Conservation (phyloP, 2,797 vertebrate genomes). For the Pampus argenteus region DNA sequence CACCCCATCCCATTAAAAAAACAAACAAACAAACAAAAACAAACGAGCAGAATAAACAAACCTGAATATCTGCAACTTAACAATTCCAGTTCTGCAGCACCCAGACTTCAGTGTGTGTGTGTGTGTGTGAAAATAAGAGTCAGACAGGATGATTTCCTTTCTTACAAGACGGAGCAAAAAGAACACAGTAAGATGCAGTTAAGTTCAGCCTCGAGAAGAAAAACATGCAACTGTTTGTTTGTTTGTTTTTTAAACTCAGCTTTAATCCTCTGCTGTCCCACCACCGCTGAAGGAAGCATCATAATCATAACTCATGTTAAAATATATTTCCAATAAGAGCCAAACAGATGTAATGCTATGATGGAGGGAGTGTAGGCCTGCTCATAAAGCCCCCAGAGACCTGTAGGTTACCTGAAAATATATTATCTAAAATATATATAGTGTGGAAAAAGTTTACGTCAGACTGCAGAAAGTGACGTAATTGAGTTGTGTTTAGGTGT, state of each 20-base stretch:
- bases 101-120: too few species aligned
- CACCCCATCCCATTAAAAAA: conserved; percentile 19
- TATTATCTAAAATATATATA: too few species aligned
- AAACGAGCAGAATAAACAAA: neutral
- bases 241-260: neutral
- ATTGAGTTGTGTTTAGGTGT: neutral
- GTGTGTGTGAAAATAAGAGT: conserved; percentile 62
- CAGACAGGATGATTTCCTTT: neutral
- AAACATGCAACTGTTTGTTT: conserved; percentile 15
- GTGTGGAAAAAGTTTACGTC: conserved; percentile 11
- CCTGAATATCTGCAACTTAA: conserved; percentile 2
- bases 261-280: conserved; percentile 20
- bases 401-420: neutral
- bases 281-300: neutral
- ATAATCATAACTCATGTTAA: neutral
- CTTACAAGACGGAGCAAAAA: conserved; percentile 50
- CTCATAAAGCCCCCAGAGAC: neutral
- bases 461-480: conserved; percentile 32
- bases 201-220: conserved; percentile 37
- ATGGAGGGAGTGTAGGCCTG: neutral
- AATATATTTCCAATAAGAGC: neutral
- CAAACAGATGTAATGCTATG: neutral
- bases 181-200: neutral
- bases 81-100: conserved; percentile 22
- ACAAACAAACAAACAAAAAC: neutral